Evolutionary conservation across 92 coral and sea anemone genomes (phyloP), one percentile per base, ranked within the genome.

Genomic region (Porites rus): DNA sequence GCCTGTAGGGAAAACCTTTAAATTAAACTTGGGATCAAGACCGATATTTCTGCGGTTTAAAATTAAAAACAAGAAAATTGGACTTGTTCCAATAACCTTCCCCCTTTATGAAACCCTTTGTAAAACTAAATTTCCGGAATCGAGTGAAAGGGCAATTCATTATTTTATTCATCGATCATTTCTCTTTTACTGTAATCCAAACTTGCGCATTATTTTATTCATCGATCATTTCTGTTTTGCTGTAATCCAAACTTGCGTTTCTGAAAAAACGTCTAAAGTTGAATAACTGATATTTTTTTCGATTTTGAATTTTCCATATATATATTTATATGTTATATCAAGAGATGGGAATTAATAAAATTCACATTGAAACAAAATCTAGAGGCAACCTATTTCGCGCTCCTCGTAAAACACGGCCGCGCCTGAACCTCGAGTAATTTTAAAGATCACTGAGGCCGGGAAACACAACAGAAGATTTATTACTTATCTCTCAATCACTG

Each of bases 61-160:
- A 61, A 72, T 60, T 60, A 3, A 62, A 81, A 81, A 58, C 67
- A 71, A 69, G 85, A 54, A 62, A 76, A 20, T 83, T 60, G 87
- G 70, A n/a, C 51, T 50, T 64, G 5, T 38, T 21, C 87, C 78
- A 83, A 51, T 17, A 11, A 81, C 28, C 52, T 81, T 54, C 67
- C 62, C 46, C 46, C 46, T 38, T 38, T 38, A 38, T 28, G 31
- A 28, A 28, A 14, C 1, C 50, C 69, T 50, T 25, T 61, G 38
- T 67, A 80, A n/a, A 68, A 31, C 58, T 74, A 43, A 64, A 51
- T 79, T 78, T 79, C 83, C 74, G 83, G 74, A 79, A 19, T 11
- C 19, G 20, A 62, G 43, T 64, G 72, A 79, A 65, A 46, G 25
- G 46, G 46, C 38, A 20, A 43, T 65, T 79, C 61, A 46, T 79